A percentile compares a stretch with the other conserved stretches of the same genome.
phyloP scores from a whole-genome alignment of 2,797 vertebrate genomes.

The Prunella strophiata region DNA sequence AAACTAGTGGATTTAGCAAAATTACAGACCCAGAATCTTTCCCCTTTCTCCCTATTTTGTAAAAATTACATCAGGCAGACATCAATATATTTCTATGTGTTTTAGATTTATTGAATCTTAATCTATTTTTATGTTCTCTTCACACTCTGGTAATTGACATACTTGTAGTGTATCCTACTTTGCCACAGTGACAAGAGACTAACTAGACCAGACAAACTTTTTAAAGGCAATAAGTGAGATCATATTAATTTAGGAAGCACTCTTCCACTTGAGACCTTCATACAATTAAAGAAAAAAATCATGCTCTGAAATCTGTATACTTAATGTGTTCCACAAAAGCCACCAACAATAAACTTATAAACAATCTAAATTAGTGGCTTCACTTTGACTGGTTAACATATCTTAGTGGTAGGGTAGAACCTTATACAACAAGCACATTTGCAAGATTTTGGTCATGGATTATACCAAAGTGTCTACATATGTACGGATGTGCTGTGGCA shows the following conservation, averaged over 20 bases:
- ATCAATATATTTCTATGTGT: not conserved
- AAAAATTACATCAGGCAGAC: not conserved
- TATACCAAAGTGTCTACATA: not conserved
- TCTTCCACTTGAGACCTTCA: not conserved
- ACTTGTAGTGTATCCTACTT: not conserved
- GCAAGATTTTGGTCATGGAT: constrained; percentile 25
- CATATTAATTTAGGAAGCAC: not conserved
- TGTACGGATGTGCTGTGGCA: not conserved
- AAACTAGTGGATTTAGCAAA: not conserved
- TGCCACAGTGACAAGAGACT: not conserved
- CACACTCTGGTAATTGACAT: not conserved
- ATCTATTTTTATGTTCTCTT: not conserved
- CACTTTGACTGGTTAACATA: not conserved
- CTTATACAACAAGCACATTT: constrained; percentile 8
- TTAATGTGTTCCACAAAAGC: constrained; percentile 17
- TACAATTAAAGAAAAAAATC: not conserved
- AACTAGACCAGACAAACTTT: not conserved
- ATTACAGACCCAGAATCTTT: not conserved
- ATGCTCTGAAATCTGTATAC: not conserved
- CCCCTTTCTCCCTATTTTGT: not conserved
- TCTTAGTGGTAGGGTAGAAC: not conserved
- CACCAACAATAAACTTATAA: constrained; percentile 11
- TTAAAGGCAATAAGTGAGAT: not conserved
- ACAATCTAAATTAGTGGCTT: constrained; percentile 18
- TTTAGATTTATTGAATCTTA: not conserved